Evolutionary conservation across 2,113 vertebrate genomes (phyloP), one percentile per base, ranked within the genome.

Genomic region (Hippopotamus amphibius): DNA sequence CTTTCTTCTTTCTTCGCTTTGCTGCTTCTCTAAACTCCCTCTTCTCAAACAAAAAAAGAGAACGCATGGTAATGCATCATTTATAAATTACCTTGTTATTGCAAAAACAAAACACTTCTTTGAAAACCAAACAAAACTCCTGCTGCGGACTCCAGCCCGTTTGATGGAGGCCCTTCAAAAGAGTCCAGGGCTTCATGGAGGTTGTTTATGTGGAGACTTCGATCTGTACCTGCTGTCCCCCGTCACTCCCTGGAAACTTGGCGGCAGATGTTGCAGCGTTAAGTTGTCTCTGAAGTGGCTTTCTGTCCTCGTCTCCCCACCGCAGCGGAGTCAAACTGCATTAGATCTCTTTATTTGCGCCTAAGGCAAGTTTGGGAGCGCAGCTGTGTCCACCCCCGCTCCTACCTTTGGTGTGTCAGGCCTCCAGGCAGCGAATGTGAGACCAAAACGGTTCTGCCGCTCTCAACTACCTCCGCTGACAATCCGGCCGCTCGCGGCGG

Each of bases 271-370:
- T 99, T 99, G 98, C 98, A 17, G 98, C 92, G 94, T 97, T 97
- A 98, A 99, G 99, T 99, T 99, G 99, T 99, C 99, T 99, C 99
- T 99, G 99, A 99, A 99, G 99, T 99, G 99, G 98, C 98, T 99
- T 99, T 98, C 98, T 90, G 98, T 99, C 99, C 99, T 97, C 95
- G 48, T 99, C 99, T 99, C 99, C 99, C 99, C 99, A 97, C 98
- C 98, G 98, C 99, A 98, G 98, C 98, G 98, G 99, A 99, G 99
- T 99, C 99, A 99, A 98, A 98, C 99, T 97, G 96, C 98, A 98
- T 99, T 97, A 99, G 99, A 99, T 99, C 99, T 99, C 99, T 99
- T 98, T 98, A 98, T 99, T 99, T 99, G 99, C 98, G 99, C 99
- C 99, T 94, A 97, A 98, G 99, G 99, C 99, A 95, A 99, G 98